A percentile compares a stretch with the other conserved stretches of the same genome.
Evolutionary conservation across 1,140 invertebrate species (phyloP).

Genomic region (Sycophila sp.): DNA sequence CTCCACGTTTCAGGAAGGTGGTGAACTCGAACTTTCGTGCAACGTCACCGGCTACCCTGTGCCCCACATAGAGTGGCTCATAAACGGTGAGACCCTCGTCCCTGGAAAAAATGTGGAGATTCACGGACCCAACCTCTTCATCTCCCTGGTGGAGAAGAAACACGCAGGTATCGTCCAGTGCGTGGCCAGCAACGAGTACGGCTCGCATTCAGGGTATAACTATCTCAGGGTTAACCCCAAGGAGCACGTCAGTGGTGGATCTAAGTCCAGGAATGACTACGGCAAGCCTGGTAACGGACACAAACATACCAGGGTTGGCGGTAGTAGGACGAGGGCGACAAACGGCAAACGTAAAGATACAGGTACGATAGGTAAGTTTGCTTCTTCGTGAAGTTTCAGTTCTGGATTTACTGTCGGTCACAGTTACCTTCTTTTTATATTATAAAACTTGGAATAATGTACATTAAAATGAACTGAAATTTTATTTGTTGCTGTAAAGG

Average conservation of each 20-base stretch:
- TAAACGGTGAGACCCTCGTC: slow-evolving; percentile 79
- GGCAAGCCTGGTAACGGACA: slow-evolving; percentile 47
- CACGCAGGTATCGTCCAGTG: slow-evolving; percentile 91
- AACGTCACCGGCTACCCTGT: slow-evolving; percentile 74
- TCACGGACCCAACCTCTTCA: slow-evolving; percentile 69
- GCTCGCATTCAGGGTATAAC: slow-evolving; percentile 71
- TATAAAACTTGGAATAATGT: no score
- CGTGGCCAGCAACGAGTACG: slow-evolving; percentile 84
- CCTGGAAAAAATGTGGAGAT: slow-evolving; percentile 64
- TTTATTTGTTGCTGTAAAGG: no score
- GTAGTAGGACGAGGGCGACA: slow-evolving; percentile 60
- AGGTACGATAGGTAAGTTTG: slow-evolving; percentile 47
- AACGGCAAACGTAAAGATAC: slow-evolving; percentile 62
- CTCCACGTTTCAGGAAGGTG: slow-evolving; percentile 73
- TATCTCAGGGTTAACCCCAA: slow-evolving; percentile 79
- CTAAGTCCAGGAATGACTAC: slow-evolving; percentile 52
- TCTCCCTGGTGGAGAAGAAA: slow-evolving; percentile 78
- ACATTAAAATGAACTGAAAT: no score
- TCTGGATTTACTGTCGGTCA: no score
- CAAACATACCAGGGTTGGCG: slow-evolving; percentile 58
- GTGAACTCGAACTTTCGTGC: slow-evolving; percentile 74
- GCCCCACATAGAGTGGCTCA: slow-evolving; percentile 82
- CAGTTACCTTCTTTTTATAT: not conserved
- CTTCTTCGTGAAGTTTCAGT: no score
- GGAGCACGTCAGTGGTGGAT: slow-evolving; percentile 71